Conservation (phyloP, 2,113 vertebrate genomes). For the Desmodus rotundus region DNA sequence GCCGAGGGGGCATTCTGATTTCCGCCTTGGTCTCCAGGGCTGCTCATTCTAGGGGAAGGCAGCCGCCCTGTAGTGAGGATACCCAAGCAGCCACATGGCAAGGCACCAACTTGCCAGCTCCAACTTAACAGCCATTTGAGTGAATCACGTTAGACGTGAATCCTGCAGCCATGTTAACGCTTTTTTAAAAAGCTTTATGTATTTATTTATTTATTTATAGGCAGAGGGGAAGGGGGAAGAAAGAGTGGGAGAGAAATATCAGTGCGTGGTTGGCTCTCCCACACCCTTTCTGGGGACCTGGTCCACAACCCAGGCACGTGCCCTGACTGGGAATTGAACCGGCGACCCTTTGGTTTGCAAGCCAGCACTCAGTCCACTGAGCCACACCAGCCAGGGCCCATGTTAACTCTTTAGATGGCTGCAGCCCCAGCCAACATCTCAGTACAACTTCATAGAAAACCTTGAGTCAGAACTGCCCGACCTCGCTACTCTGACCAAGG, state of each 20-base stretch:
- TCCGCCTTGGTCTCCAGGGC: not conserved
- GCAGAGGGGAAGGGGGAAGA: too few relatives aligned
- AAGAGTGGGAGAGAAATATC: too few relatives aligned
- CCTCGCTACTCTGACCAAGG: not conserved
- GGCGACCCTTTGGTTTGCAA: too few relatives aligned
- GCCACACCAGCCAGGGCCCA: too few relatives aligned
- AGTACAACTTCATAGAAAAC: not conserved
- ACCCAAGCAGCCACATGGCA: not conserved
- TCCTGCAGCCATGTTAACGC: not conserved
- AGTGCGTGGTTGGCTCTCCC: too few relatives aligned
- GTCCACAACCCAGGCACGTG: too few relatives aligned
- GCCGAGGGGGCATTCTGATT: not conserved
- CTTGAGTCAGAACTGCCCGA: not conserved
- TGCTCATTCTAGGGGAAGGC: not conserved
- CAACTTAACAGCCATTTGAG: not conserved
- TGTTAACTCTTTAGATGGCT: not conserved
- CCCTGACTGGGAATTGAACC: too few relatives aligned
- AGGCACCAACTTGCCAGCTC: not conserved
- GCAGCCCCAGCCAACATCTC: not conserved
- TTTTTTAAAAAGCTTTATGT: too few relatives aligned
- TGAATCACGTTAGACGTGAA: not conserved
- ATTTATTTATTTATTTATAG: too few relatives aligned
- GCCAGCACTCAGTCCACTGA: too few relatives aligned
- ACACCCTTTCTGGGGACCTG: too few relatives aligned
- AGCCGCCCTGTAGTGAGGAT: not conserved